Evolutionary conservation across 2,888 invertebrate genomes (phyloP), one percentile per base, ranked within the genome.

Genomic region (Resseliella maxima): DNA sequence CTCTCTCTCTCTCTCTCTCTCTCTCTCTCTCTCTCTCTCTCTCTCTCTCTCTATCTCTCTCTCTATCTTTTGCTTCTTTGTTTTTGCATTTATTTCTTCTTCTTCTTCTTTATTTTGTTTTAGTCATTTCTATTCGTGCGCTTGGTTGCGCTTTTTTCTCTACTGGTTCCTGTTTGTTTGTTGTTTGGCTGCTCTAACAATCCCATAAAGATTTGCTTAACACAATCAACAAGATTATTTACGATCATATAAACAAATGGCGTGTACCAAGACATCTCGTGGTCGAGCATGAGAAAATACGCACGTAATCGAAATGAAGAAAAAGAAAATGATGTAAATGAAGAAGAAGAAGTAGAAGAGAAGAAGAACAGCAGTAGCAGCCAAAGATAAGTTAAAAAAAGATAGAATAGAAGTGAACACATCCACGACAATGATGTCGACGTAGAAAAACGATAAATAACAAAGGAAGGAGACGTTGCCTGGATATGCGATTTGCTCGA

Each of bases 191-290:
- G 83, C 36, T 38, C 38, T 24, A 38, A 6, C 21, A 83, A 83
- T 83, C 36, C 38, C 83, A 83, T 83, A 83, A 83, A 83, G 83
- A 83, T 83, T 83, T 83, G 83, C 36, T 83, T 38, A 83, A 83
- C 38, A 38, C 83, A 83, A 83, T 83, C 83, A 83, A 12, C 38
- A 83, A 83, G 38, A 83, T 83, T 83, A 83, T 83, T 83, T 83
- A 36, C 38, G 38, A 83, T 83, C 38, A 38, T 83, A 83, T 38
- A 83, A 38, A 38, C 83, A 83, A 83, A 83, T 83, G 83, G 83
- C 83, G 38, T 81, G 81, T 72, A 72, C 72, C 35, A 72, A 72
- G 59, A 72, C 31, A 72, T 35, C 46, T 50, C 72, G 35, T 35
- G 72, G 72, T 72, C 12, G 72, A 72, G 31, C 15, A 72, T 72